These are phyloP conservation scores for Myotis davidii DNA, from an alignment of 2,113 vertebrate genomes.

Conservation along the genomic window DNA sequence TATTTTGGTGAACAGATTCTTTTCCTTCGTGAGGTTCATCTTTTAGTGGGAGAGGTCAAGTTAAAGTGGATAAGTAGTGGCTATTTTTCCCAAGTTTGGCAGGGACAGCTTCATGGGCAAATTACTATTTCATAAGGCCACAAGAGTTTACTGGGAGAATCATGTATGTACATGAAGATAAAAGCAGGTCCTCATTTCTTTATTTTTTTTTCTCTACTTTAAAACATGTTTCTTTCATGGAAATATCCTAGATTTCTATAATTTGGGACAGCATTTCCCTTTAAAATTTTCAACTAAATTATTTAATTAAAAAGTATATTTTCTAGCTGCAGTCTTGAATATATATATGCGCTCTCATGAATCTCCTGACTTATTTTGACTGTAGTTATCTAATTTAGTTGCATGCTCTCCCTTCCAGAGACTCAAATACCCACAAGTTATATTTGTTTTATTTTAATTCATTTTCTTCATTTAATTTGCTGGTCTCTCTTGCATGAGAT, in stretches of 20 bases:
- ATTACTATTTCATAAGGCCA: neutral
- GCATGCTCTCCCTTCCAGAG: neutral
- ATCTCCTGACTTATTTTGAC: neutral
- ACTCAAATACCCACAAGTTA: neutral
- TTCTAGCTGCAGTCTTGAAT: neutral
- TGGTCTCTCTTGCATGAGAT: neutral
- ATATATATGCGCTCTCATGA: neutral
- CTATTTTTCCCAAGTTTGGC: neutral
- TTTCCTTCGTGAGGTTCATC: neutral
- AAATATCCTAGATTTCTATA: neutral
- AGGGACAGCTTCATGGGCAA: neutral
- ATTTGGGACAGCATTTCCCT: neutral
- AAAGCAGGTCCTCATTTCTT: neutral
- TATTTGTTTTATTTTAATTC: neutral
- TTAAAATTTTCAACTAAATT: neutral
- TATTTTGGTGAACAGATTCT: neutral
- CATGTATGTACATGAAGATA: neutral
- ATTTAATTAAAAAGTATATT: neutral
- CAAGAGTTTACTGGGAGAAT: neutral
- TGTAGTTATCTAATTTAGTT: neutral
- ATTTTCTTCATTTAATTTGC: neutral
- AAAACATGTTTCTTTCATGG: neutral
- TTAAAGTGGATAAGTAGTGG: neutral
- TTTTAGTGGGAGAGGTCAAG: neutral
- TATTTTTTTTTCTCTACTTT: neutral